These are phyloP conservation scores for Drosophila pegasa DNA, from an alignment of 2,888 invertebrate genomes.

Conservation along the genomic window DNA sequence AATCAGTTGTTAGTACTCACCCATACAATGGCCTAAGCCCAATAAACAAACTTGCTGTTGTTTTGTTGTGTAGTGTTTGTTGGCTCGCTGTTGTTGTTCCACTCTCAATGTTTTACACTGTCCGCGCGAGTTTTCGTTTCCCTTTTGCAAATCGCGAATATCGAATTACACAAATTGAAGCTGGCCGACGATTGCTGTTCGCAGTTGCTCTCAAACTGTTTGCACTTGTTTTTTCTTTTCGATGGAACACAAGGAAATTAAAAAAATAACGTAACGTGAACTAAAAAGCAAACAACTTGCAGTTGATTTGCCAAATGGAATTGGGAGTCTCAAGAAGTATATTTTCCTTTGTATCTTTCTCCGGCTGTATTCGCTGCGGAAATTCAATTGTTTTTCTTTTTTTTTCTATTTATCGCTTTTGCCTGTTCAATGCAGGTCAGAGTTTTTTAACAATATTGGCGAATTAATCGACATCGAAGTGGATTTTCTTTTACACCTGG, in stretches of 20 bases:
- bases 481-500: constrained; percentile 55
- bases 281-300: constrained; percentile 67
- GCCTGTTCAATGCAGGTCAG: constrained; percentile 83
- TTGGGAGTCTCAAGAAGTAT: not conserved
- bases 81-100: constrained; percentile 26
- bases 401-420: constrained; percentile 52
- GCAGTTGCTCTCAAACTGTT: constrained; percentile 57
- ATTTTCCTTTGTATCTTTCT: constrained; percentile 13
- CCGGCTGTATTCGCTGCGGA: constrained; percentile 13
- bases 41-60: constrained; percentile 76
- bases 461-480: constrained; percentile 84
- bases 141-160: constrained; percentile 13
- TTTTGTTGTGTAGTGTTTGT: constrained; percentile 13
- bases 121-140: constrained; percentile 42
- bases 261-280: constrained; percentile 62
- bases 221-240: constrained; percentile 28
- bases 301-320: constrained; percentile 29
- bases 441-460: constrained; percentile 81
- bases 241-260: constrained; percentile 61
- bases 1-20: constrained; percentile 83
- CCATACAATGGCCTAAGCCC: constrained; percentile 86
- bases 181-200: constrained; percentile 23
- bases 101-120: constrained; percentile 49
- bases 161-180: constrained; percentile 17
- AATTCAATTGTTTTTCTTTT: constrained; percentile 4